phyloP scores from a whole-genome alignment of 1,140 invertebrate genomes.

The Drosophila nannoptera region DNA sequence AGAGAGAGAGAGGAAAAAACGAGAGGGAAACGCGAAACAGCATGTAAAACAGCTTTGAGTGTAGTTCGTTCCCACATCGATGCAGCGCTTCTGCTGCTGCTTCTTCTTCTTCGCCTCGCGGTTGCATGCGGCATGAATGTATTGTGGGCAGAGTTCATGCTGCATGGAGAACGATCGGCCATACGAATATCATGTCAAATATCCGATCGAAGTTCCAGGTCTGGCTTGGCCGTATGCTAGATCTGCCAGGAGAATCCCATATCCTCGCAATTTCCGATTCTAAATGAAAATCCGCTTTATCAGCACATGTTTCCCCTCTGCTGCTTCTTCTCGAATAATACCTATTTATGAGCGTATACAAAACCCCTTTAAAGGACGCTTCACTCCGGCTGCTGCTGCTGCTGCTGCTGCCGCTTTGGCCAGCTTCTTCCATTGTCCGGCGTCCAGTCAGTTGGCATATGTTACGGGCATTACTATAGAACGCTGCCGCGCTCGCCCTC shows the following conservation, averaged over 20 bases:
- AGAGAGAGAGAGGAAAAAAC: conserved; percentile 41
- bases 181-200: too few relatives aligned
- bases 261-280: neutral
- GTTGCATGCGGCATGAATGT: neutral
- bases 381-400: conserved; percentile 20
- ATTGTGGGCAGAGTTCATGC: too few relatives aligned
- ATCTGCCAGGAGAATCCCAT: too few relatives aligned
- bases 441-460: conserved; percentile 42
- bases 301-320: neutral
- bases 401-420: too few relatives aligned
- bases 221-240: too few relatives aligned
- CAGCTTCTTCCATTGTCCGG: conserved; percentile 16
- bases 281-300: conserved; percentile 13
- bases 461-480: conserved; percentile 26
- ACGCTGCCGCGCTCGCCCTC: neutral
- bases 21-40: conserved; percentile 57
- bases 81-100: conserved; percentile 16
- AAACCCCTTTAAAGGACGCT: conserved; percentile 22
- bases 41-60: conserved; percentile 58
- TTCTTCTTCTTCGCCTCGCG: too few relatives aligned
- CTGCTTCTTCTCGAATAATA: conserved; percentile 8
- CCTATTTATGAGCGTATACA: conserved; percentile 10
- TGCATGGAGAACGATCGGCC: too few relatives aligned
- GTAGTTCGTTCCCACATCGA: conserved; percentile 18
- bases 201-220: too few relatives aligned